phyloP scores from a whole-genome alignment of 2,113 vertebrate species.

The Meriones unguiculatus region DNA sequence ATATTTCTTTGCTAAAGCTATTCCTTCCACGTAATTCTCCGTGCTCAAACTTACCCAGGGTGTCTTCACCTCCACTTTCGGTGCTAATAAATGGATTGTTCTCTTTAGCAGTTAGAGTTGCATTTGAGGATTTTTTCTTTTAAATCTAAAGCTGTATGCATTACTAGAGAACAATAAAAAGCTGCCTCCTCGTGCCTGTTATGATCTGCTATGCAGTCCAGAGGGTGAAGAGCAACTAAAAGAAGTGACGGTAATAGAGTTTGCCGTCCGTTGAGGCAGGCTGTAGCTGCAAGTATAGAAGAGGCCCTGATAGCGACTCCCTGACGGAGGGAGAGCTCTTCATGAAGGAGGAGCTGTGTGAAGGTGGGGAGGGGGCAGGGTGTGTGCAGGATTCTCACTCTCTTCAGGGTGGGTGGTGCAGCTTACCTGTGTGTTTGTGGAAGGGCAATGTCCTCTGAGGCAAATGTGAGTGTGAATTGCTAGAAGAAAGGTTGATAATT shows the following conservation, averaged over 20 bases:
- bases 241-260: not conserved
- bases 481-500: not conserved
- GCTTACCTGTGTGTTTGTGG: not conserved
- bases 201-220: not conserved
- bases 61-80: not conserved
- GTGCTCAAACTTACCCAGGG: not conserved
- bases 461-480: not conserved
- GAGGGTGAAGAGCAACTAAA: not conserved
- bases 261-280: not conserved
- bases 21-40: not conserved
- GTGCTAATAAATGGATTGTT: not conserved
- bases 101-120: not conserved
- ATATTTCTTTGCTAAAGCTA: not conserved
- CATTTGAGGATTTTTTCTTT: not conserved
- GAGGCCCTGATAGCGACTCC: not conserved
- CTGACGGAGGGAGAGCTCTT: not conserved
- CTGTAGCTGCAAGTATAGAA: fast-evolving
- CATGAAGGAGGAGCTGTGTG: not conserved
- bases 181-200: not conserved
- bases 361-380: not conserved
- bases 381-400: not conserved
- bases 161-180: not conserved
- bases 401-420: not conserved
- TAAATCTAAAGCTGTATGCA: not conserved
- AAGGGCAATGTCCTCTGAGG: not conserved